These are phyloP conservation scores for Amblyopsis hoosieri DNA, from an alignment of 2,797 vertebrate genomes.

Conservation along the genomic window DNA sequence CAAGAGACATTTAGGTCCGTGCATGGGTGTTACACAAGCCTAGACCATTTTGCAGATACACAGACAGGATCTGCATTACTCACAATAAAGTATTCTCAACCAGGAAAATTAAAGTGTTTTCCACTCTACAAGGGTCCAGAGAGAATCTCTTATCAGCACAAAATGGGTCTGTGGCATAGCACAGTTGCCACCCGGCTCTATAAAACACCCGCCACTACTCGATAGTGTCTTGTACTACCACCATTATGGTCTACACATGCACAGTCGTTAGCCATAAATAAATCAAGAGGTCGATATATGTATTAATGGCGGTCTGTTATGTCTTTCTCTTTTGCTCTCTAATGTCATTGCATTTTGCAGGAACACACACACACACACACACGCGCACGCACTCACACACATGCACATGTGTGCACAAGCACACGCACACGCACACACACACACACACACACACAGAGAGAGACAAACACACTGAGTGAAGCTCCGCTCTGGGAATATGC, in stretches of 20 bases:
- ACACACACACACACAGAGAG: slow-evolving; percentile 11
- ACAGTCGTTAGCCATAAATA: background rate
- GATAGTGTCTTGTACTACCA: slow-evolving; percentile 4
- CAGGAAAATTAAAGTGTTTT: slow-evolving; percentile 36
- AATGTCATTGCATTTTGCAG: background rate
- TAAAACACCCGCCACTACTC: slow-evolving; percentile 3
- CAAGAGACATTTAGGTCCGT: slow-evolving; percentile 20
- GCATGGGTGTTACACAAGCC: background rate
- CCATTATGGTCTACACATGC: background rate
- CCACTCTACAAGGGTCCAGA: slow-evolving; percentile 39
- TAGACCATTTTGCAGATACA: no score
- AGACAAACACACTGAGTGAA: slow-evolving; percentile 1
- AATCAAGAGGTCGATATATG: background rate
- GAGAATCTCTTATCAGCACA: slow-evolving; percentile 31
- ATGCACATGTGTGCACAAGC: no score
- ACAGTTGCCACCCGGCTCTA: slow-evolving; percentile 42
- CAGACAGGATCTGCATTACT: slow-evolving; percentile 5
- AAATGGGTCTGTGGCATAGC: slow-evolving; percentile 33
- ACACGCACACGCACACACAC: background rate
- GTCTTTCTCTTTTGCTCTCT: slow-evolving; percentile 1
- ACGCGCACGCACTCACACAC: background rate
- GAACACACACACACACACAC: background rate
- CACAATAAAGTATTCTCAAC: slow-evolving; percentile 8
- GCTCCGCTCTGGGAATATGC: slow-evolving; percentile 26
- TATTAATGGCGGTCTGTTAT: slow-evolving; percentile 23